Evolutionary conservation across 2,113 vertebrate genomes (phyloP), one percentile per base, ranked within the genome.

Genomic region (Castor canadensis): DNA sequence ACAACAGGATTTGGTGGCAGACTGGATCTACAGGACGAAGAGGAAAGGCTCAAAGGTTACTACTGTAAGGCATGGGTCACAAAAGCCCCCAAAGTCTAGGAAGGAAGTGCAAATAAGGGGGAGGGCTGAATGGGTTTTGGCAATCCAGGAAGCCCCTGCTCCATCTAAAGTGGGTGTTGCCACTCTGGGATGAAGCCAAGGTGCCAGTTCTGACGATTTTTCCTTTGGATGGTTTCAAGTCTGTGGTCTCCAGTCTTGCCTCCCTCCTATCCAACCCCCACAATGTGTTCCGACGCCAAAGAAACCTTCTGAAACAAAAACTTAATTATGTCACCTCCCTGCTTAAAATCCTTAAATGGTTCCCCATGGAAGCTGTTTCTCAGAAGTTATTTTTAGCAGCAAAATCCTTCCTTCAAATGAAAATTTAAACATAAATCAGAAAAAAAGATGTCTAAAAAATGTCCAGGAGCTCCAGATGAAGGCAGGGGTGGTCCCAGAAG

Each of bases 301-400:
- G 77, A n/a, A 54, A 62, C 64, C 76, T 94, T 94, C 94, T 54
- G 49, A 89, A 88, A 93, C 66, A 93, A 95, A 96, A 96, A 88
- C 45, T 43, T 89, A 91, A 93, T 83, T 95, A 91, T 95, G 80
- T 62, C 83, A 82, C 58, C 80, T 94, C 24, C 58, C 49, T 89
- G 83, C 62, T 95, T 93, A 67, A 93, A 94, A 95, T 85, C 52
- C 87, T 96, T 94, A 94, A 94, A 89, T 89, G 80, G 80, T 79
- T 87, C 93, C n/a, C 93, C 35, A 54, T 62, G 64, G 75, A 96
- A 93, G 62, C 64, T 89, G 45, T 92, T 93, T 96, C 87, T 79
- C 87, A 89, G 58, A 64, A 16, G n/a, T 83, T 95, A 91, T 91
- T 93, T 94, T 95, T 96, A 93, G 93, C 56, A 83, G 30, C 54